Base-by-base conservation (phyloP, 2,888 invertebrate genomes). In the Diploptera punctata region DNA sequence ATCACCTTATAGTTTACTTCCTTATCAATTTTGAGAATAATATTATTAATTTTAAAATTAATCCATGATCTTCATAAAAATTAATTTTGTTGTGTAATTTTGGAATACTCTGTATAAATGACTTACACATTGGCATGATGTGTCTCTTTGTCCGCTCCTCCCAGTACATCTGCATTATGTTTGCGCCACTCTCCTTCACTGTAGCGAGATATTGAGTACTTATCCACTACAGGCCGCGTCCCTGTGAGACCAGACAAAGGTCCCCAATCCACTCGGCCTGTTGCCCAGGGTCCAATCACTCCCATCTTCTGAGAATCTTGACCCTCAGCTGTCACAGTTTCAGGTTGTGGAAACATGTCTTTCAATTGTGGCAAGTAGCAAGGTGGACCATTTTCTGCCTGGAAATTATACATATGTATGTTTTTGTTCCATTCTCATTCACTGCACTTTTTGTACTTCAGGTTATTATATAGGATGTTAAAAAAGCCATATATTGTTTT, bases 101-200 rank as follows among this genome's bases (percentile, higher is more conserved):
- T 44, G 13, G 16, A 44, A 13, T 44, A n/a, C n/a, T n/a, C n/a
- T n/a, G n/a, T n/a, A n/a, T n/a, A n/a, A n/a, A n/a, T n/a, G n/a
- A 31, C 61, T 72, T 77, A 83, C 80, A 88, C 87, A 70, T 87
- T 86, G 0, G 88, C 86, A 73, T 86, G 84, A 3, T 85, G 87
- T 61, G 89, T 83, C 3, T 84, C 80, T 49, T 81, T 80, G 73
- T 84, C 83, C 31, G 74, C 80, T 3, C 82, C 82, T 70, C 87
- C 84, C 3, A 90, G 80, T 0, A 86, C 81, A 38, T 86, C 82
- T 13, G 86, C 83, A 77, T 90, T 90, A 74, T 87, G 86, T 47
- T 85, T 81, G 31, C 91, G 85, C 93, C 93, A 93, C 82, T 93
- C 92, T 9, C 86, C 88, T 0, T 90, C 86, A 70, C 92, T 92